Evolutionary conservation across 1,140 invertebrate genomes (phyloP).

Genomic region (Bombus haemorrhoidalis): DNA sequence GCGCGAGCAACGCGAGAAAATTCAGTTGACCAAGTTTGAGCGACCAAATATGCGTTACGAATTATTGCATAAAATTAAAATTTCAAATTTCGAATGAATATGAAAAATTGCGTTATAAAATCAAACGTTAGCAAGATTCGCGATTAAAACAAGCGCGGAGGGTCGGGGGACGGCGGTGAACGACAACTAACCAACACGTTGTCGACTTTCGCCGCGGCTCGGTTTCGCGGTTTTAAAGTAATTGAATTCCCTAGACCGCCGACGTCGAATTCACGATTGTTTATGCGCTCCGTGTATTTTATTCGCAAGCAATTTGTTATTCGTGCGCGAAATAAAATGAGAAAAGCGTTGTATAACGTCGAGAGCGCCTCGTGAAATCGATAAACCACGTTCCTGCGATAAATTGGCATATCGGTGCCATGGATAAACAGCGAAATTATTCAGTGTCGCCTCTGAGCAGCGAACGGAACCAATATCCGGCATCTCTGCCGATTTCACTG

Average conservation of each 20-base stretch:
- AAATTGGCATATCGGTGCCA: conserved; percentile 36
- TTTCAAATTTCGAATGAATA: too few relatives aligned
- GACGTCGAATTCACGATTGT: neutral
- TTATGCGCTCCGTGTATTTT: neutral
- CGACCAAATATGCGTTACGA: too few relatives aligned
- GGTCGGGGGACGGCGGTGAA: too few relatives aligned
- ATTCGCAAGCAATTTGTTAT: conserved; percentile 18
- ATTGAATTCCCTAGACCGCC: neutral
- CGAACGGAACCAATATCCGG: conserved; percentile 27
- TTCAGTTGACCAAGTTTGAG: too few relatives aligned
- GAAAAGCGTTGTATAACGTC: conserved; percentile 39
- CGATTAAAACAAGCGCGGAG: too few relatives aligned
- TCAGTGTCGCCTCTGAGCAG: conserved; percentile 36
- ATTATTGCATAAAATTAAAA: too few relatives aligned
- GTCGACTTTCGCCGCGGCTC: neutral
- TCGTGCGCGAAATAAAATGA: conserved; percentile 25
- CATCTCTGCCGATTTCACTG: conserved; percentile 13
- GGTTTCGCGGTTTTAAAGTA: conserved; percentile 8
- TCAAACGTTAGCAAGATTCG: too few relatives aligned
- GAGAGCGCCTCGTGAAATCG: conserved; percentile 9
- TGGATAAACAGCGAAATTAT: conserved; percentile 49
- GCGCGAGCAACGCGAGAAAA: too few relatives aligned
- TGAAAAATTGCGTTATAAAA: too few relatives aligned
- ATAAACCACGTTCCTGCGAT: conserved; percentile 20
- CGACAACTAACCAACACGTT: too few relatives aligned